Evolutionary conservation across 2,113 vertebrate genomes (phyloP).

Genomic region (Paradoxurus hermaphroditus): DNA sequence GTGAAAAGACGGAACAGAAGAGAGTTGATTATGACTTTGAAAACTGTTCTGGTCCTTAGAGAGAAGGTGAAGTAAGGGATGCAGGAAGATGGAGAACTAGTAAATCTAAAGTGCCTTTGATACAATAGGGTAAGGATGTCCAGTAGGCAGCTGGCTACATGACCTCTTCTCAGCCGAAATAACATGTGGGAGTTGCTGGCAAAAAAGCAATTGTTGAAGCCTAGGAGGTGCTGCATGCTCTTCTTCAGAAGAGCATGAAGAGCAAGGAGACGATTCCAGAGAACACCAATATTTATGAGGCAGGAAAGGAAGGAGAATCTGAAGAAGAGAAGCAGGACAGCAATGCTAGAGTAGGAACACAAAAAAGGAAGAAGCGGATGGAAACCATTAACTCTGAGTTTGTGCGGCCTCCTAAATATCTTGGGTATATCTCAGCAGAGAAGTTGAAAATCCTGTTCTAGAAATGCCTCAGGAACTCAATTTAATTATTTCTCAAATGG

Average conservation of each 20-base stretch:
- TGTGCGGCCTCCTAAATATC: neutral
- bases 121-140: neutral
- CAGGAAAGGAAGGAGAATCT: neutral
- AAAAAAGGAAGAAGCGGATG: neutral
- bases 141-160: neutral
- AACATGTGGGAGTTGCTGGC: neutral
- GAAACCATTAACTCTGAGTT: neutral
- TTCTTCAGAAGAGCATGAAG: neutral
- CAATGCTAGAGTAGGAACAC: neutral
- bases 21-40: neutral
- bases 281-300: neutral
- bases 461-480: conserved; percentile 5
- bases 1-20: neutral
- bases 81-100: neutral
- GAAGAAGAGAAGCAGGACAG: neutral
- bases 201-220: neutral
- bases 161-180: neutral
- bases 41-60: neutral
- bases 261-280: neutral
- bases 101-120: neutral
- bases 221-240: too few species aligned
- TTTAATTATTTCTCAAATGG: neutral
- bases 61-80: neutral
- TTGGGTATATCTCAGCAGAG: neutral
- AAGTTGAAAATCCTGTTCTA: neutral